Conservation (phyloP, 2,113 vertebrate genomes). For the Sinocyclocheilus maitianheensis region DNA sequence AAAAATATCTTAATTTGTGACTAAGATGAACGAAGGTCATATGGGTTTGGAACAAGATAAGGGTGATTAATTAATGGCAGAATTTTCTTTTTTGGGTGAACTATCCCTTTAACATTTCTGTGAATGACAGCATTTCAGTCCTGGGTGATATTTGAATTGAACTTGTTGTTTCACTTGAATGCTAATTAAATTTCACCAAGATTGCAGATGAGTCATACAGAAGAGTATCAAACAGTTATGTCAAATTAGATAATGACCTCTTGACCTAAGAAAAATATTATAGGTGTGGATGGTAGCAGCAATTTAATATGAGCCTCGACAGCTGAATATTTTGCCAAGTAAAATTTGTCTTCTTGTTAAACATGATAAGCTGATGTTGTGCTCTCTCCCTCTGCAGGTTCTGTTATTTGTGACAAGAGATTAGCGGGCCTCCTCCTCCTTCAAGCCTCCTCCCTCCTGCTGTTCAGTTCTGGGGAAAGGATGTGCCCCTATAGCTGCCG, state of each 20-base stretch:
- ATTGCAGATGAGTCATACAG: not conserved
- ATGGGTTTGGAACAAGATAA: no score
- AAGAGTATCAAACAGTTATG: not conserved
- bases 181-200: not conserved
- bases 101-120: not conserved
- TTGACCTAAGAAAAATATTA: not conserved
- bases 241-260: not conserved
- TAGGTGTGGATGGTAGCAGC: not conserved
- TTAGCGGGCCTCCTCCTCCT: slow-evolving; percentile 83
- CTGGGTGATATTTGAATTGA: not conserved
- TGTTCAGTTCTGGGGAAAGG: slow-evolving; percentile 85
- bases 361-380: not conserved
- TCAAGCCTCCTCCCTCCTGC: slow-evolving; percentile 74
- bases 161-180: not conserved
- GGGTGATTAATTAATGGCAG: no score
- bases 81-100: no score
- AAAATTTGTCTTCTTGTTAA: not conserved
- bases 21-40: no score
- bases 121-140: not conserved
- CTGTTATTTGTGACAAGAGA: slow-evolving; percentile 67
- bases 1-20: no score
- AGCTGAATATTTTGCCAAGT: not conserved
- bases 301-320: not conserved
- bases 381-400: slow-evolving; percentile 62
- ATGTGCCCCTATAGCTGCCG: slow-evolving; percentile 92